Conservation (phyloP, 2,113 vertebrate species). For the Mionectes macconnelli region DNA sequence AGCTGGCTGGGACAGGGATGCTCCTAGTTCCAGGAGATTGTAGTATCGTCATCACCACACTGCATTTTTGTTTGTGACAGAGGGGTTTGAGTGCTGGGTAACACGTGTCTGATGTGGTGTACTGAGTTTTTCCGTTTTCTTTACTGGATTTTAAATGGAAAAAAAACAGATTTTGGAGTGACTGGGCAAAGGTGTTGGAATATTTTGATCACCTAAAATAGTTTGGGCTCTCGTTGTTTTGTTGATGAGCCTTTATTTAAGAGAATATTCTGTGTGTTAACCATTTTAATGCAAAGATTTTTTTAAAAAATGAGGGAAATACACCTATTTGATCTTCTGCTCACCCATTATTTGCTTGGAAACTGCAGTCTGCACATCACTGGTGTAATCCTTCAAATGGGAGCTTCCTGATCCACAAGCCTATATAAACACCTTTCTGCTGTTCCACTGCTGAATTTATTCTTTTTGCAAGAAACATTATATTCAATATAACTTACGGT, state of each 20-base stretch:
- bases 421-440: not conserved
- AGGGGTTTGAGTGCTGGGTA: not conserved
- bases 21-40: not conserved
- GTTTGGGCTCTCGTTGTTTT: not conserved
- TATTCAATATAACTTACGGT: not conserved
- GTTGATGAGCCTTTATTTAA: not conserved
- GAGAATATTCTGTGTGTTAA: not conserved
- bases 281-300: not conserved
- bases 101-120: accelerated
- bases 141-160: not conserved
- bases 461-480: not conserved
- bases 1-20: not conserved
- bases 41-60: accelerated
- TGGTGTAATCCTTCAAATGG: not conserved
- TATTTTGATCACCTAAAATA: not conserved
- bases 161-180: not conserved
- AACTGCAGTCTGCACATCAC: not conserved
- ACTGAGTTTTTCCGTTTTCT: not conserved
- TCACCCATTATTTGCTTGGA: not conserved
- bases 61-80: not conserved
- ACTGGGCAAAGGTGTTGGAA: not conserved
- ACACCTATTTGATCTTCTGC: not conserved
- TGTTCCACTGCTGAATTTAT: not conserved
- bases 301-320: not conserved
- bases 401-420: not conserved